Base-by-base conservation (phyloP, 2,888 invertebrate genomes). In the Antitype chi region DNA sequence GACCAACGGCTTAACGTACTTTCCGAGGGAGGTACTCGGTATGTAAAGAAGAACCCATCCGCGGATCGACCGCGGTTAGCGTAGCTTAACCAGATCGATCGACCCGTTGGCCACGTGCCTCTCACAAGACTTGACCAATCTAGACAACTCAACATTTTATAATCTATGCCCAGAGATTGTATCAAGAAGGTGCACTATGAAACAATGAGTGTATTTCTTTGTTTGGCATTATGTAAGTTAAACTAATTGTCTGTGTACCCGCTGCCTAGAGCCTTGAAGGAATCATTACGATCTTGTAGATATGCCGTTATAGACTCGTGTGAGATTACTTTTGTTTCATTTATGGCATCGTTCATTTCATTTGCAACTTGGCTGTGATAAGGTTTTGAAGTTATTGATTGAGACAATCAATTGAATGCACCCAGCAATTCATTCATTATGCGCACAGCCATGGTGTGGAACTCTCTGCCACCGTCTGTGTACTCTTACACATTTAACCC, bases 171-270 rank as follows among this genome's bases (percentile, higher is more conserved):
- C 62, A 64, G 47, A 80, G 86, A 87, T 87, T 59, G 25, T 78
- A 88, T 88, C 87, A 77, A 64, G 47, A 71, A 60, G 80, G 81
- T 83, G 74, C 76, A 77, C 43, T 85, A 88, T 82, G 85, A 79
- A 84, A 88, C 87, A 88, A 88, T 84, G 81, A 80, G 20, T 73
- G 70, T 82, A 59, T 74, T 81, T 72, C 88, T 85, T 85, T 84
- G 87, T 88, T 74, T 70, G 70, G 55, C 25, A 70, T 87, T 88
- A 88, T 85, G 78, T 88, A 85, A 88, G 78, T 62, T 78, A 78
- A 78, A 78, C 83, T 86, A 78, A 85, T 84, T 86, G 80, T 78
- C 66, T 80, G 73, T 78, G 83, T 78, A 64, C 53, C 66, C 15
- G 80, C 76, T 76, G 74, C 75, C 57, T 72, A 47, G 60, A 83